Conservation (phyloP, 2,888 invertebrate species). For the Dendrolimus houi region DNA sequence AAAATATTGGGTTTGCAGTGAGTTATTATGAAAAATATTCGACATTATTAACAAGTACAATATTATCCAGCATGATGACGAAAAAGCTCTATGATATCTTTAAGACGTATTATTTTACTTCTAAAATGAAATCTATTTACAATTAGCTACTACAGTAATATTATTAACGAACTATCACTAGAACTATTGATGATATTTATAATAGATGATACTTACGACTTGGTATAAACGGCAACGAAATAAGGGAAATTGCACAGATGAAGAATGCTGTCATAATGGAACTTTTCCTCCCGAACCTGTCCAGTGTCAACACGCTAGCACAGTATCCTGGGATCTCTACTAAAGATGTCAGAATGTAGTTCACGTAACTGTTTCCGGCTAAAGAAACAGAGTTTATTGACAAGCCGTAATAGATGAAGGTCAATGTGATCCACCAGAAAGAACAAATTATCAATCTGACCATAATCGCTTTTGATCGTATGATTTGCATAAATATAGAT, state of each 20-base stretch:
- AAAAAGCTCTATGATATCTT: no score
- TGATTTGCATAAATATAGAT: constrained; percentile 45
- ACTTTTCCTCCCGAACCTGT: constrained; percentile 75
- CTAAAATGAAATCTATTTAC: no score
- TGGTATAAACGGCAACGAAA: constrained; percentile 76
- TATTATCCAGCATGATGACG: no score
- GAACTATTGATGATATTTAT: not conserved
- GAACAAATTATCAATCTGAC: constrained; percentile 78
- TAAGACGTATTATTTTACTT: no score
- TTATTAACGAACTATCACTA: no score
- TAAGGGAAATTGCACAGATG: constrained; percentile 72
- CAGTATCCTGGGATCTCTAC: constrained; percentile 81
- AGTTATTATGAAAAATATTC: no score
- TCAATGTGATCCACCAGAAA: constrained; percentile 88
- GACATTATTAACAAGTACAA: no score
- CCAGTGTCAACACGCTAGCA: constrained; percentile 73
- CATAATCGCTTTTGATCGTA: constrained; percentile 69
- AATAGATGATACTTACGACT: constrained; percentile 44
- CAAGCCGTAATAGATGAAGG: constrained; percentile 87
- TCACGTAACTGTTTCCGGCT: constrained; percentile 84
- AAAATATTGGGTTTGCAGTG: no score
- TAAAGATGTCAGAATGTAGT: constrained; percentile 81
- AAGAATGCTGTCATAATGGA: constrained; percentile 76
- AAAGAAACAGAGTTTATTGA: constrained; percentile 86
- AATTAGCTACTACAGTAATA: no score